phyloP scores from a whole-genome alignment of 2,888 invertebrate species.

The Ophioninae sp. region DNA sequence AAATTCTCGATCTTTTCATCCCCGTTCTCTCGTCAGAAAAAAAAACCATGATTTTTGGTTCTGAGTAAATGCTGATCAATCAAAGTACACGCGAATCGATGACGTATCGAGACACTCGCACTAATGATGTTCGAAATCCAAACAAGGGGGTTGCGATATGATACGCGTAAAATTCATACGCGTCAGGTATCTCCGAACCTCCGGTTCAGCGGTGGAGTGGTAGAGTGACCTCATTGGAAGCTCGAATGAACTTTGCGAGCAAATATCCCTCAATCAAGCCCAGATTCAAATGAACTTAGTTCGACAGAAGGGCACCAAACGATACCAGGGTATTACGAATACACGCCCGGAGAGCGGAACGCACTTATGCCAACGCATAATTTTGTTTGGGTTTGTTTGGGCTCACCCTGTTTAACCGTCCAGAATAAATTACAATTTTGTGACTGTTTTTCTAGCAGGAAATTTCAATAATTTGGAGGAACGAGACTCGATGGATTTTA shows the following conservation, averaged over 20 bases:
- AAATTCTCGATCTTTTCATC: no score
- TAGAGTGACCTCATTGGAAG: conserved; percentile 10
- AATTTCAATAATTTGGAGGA: no score
- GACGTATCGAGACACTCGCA: conserved; percentile 1
- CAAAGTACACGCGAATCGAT: conserved; percentile 11
- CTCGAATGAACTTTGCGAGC: conserved; percentile 34
- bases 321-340: conserved; percentile 1
- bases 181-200: conserved; percentile 31
- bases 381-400: no score
- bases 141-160: not conserved
- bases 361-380: not conserved
- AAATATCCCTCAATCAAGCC: conserved; percentile 56
- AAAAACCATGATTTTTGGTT: no score
- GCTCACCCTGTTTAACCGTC: not conserved
- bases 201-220: no score
- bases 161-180: conserved; percentile 9
- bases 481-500: no score
- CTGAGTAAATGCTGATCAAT: not conserved
- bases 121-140: conserved; percentile 33
- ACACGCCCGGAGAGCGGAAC: not conserved
- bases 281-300: conserved; percentile 36
- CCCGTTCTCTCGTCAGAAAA: no score
- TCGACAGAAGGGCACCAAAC: conserved; percentile 1
- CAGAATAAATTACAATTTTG: not conserved
- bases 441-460: not conserved